Evolutionary conservation across 2,888 invertebrate genomes (phyloP), one percentile per base, ranked within the genome.

Genomic region (Carpatolechia fugitivella): DNA sequence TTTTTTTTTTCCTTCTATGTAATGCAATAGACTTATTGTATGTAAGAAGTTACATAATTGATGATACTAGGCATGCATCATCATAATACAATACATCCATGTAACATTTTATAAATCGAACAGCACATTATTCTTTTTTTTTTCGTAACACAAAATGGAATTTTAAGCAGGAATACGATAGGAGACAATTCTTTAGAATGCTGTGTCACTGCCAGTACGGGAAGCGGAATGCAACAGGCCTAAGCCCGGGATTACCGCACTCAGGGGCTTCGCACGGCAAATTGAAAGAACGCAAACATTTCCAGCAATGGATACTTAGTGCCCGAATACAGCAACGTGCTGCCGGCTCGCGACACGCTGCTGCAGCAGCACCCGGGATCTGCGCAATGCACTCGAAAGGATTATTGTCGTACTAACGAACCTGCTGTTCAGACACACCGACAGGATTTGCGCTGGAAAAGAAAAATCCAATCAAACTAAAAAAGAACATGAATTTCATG

Each of bases 211-310:
- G 44, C 8, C 33, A 78, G 69, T 76, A 76, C 73, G 73, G 77
- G 76, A 79, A 82, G 76, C 79, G 73, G 82, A 75, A 73, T 84
- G 78, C 82, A 79, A 82, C 82, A 85, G 74, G 75, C 83, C 78
- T 87, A 82, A 85, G 85, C 81, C 68, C 60, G 61, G 82, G 85
- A 86, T 89, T 88, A 87, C 77, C 69, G 74, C 78, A 80, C 76
- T 81, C 74, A 72, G 77, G 80, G 89, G 88, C 87, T 88, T 89
- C 88, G 49, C 72, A 62, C 75, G 76, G 82, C 82, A 85, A 85
- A 86, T 86, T 80, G 82, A 86, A 85, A 85, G 85, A 87, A 76
- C 76, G 76, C 76, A 76, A 80, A 81, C 76, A 81, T 76, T 74
- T 76, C 69, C 72, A 63, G 61, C 62, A 64, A 63, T 58, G 63